phyloP scores from a whole-genome alignment of 64 coral and sea anemone genomes.

The Actinia equina region DNA sequence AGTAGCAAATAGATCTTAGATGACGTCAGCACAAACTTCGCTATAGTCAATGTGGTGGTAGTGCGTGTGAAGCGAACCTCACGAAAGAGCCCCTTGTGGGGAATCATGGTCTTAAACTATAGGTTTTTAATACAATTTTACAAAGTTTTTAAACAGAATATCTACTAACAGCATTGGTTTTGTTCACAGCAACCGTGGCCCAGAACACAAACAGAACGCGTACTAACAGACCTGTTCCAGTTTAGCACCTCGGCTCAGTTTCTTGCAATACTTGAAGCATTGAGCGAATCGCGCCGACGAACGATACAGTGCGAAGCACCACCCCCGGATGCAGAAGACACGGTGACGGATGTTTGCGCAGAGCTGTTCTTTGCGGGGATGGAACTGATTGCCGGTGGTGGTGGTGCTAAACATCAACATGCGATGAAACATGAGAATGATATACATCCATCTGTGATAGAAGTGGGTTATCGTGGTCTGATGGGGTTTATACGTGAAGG shows the following conservation, averaged over 20 bases:
- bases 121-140: too few species aligned
- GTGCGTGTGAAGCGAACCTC: too few species aligned
- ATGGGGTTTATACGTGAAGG: slow-evolving; percentile 62
- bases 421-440: slow-evolving; percentile 54
- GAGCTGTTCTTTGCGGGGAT: slow-evolving; percentile 93
- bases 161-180: not conserved
- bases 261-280: slow-evolving; percentile 81
- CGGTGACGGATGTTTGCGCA: slow-evolving; percentile 67
- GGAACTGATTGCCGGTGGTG: slow-evolving; percentile 85
- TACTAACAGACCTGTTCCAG: slow-evolving; percentile 78
- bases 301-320: slow-evolving; percentile 91
- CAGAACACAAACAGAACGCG: slow-evolving; percentile 78
- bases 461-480: slow-evolving; percentile 55
- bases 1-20: too few species aligned
- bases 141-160: not conserved
- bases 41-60: too few species aligned
- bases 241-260: slow-evolving; percentile 73
- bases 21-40: too few species aligned
- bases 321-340: slow-evolving; percentile 74
- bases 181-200: slow-evolving; percentile 82
- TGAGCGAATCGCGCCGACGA: slow-evolving; percentile 74
- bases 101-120: too few species aligned
- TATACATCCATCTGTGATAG: slow-evolving; percentile 68
- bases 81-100: too few species aligned
- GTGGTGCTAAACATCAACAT: slow-evolving; percentile 62